Base-by-base conservation (phyloP, 1,140 invertebrate species). In the Anoplolepis gracilipes region DNA sequence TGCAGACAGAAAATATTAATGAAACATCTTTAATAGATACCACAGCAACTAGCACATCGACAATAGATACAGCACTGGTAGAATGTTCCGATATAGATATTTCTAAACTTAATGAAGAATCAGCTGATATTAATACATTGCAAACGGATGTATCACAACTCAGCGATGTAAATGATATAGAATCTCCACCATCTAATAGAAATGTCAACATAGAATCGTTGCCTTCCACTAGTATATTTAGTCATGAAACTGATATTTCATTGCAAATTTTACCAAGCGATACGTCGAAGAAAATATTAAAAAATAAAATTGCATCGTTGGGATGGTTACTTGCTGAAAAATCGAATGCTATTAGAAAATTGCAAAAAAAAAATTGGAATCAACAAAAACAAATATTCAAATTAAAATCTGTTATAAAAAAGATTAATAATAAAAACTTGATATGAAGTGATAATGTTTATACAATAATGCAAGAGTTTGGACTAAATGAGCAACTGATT, bases 401-500 rank as follows among this genome's bases (percentile, higher is more conserved):
- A 55, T 72, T 72, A 72, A 72, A 72, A 72, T 55, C 69, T 0
- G 46, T 72, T 11, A 72, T 72, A 46, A 2, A 6, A 5, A 28
- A 53, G 3, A 28, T 70, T n/a, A 5, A 0, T 5, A 70, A 70
- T 19, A 70, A 53, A 53, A 70, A 53, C 13, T 7, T 69, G 0
- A 1, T 69, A 69, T 69, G 39, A 0, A 46, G 10, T 5, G 22
- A 69, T 8, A 53, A 53, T 16, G 10, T 6, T 70, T 33, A 53
- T 8, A 53, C 46, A 49, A 16, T 70, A 53, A 70, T 70, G 67
- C 67, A 70, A 1, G 42, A 70, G 16, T 70, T 70, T 70, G 42
- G 42, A 70, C 13, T 13, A 53, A 70, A 70, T 70, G 25, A 70
- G 25, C 67, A 49, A 70, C 42, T 70, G 53, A 70, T 70, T 70